A percentile compares a stretch with the other conserved stretches of the same genome.
Conservation (phyloP, 1,140 invertebrate genomes). For the Hestina assimilis region DNA sequence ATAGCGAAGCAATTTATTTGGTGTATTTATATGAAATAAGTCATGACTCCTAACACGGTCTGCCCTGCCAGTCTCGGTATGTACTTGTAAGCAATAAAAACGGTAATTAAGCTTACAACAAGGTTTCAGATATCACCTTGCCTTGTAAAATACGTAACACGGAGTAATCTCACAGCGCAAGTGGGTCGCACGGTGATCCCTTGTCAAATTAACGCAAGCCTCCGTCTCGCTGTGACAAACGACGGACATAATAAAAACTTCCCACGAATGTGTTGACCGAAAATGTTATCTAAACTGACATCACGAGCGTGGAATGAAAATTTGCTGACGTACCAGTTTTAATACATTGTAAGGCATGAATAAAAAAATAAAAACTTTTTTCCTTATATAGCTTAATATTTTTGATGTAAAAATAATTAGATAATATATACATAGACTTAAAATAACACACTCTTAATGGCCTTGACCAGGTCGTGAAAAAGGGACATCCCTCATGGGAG, state of each 20-base stretch:
- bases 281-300: constrained; percentile 20
- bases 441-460: too few relatives aligned
- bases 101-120: not conserved
- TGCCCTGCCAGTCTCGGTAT: too few relatives aligned
- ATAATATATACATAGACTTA: too few relatives aligned
- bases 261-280: constrained; percentile 21
- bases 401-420: too few relatives aligned
- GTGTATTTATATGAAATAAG: too few relatives aligned
- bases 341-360: too few relatives aligned
- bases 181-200: constrained; percentile 57
- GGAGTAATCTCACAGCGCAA: constrained; percentile 33
- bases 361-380: too few relatives aligned
- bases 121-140: not conserved
- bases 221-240: constrained; percentile 59
- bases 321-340: not conserved
- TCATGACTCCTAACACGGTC: too few relatives aligned
- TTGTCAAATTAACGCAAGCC: constrained; percentile 68
- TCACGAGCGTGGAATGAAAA: not conserved
- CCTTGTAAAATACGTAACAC: constrained; percentile 13
- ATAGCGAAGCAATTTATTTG: too few relatives aligned
- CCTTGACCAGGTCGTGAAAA: too few relatives aligned
- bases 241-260: constrained; percentile 60
- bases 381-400: too few relatives aligned
- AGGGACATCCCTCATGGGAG: too few relatives aligned
- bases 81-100: not conserved